Evolutionary conservation across 2,113 vertebrate species (phyloP), one percentile per base, ranked within the genome.

Genomic region (Balaeniceps rex): DNA sequence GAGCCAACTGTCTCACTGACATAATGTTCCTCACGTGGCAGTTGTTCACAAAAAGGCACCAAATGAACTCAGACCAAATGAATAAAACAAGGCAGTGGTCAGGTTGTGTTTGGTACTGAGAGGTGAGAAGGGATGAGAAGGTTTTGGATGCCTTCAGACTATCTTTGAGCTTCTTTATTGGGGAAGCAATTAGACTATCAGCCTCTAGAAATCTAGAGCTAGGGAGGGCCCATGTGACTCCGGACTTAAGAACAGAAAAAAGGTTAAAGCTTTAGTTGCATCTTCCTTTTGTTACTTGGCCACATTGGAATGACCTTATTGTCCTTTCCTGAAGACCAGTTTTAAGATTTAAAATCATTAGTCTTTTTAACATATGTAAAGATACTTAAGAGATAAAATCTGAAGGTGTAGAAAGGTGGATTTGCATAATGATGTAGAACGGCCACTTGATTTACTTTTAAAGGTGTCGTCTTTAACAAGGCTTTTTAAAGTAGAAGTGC

Each of bases 321-420:
- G 91, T 94, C 71, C 68, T 82, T 81, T 96, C 49, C 64, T 85
- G 81, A 88, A 44, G 88, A 87, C 72, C 68, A 86, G 87, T 94
- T 95, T 95, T 92, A 79, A 95, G 93, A 81, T 94, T 97, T 97
- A 79, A 95, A 96, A 97, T 94, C 29, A 92, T 97, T 80, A 91
- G 72, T 91, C 40, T 60, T 72, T 94, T 96, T 95, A 93, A 72
- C 92, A 90, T 95, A 18, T 88, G 66, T 92, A 95, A 97, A 85
- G 33, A 77, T 70, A 91, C 83, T 96, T 97, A 96, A 71, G 81
- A 97, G 94, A 96, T 88, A 96, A 91, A 88, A 94, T 94, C 88
- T 89, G 81, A 96, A 93, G 92, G 44, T 90, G 36, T 85, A 70
- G 71, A 92, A 95, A 83, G 57, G 58, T 92, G 51, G 63, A 88